Percentiles rank a stretch among this genome's conserved stretches.
phyloP scores from a whole-genome alignment of 2,797 vertebrate genomes.

The Epinephelus malabaricus region DNA sequence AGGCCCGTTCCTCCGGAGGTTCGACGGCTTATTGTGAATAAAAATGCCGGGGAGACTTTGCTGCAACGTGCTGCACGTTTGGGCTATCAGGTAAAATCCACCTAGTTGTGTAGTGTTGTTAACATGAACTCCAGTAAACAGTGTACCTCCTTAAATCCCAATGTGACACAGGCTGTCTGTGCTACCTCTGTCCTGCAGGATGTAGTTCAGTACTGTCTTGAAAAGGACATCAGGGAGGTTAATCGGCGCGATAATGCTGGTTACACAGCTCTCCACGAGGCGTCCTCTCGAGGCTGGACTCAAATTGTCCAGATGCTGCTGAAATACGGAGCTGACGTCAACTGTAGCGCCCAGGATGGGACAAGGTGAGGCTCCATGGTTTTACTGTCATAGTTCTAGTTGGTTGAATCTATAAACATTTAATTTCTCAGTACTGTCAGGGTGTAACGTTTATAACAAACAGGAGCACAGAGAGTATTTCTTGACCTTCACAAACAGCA shows the following conservation, averaged over 20 bases:
- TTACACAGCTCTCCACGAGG: slow-evolving; percentile 97
- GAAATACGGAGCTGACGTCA: slow-evolving; percentile 95
- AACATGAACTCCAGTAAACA: too few species aligned
- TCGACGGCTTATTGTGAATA: slow-evolving; percentile 97
- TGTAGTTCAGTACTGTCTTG: slow-evolving; percentile 96
- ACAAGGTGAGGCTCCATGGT: slow-evolving; percentile 88
- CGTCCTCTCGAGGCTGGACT: slow-evolving; percentile 95
- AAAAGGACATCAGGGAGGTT: slow-evolving; percentile 95
- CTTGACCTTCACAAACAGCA: not conserved
- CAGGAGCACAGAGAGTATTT: not conserved
- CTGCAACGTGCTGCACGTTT: slow-evolving; percentile 95
- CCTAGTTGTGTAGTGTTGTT: not conserved
- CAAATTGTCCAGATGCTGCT: slow-evolving; percentile 96
- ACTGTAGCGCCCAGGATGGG: slow-evolving; percentile 98
- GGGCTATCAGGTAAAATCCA: slow-evolving; percentile 92
- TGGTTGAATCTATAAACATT: not conserved
- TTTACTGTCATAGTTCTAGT: not conserved
- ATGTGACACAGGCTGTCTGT: slow-evolving; percentile 4
- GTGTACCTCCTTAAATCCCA: not conserved
- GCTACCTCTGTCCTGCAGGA: slow-evolving; percentile 84
- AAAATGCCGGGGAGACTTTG: slow-evolving; percentile 97
- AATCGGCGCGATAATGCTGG: slow-evolving; percentile 97
- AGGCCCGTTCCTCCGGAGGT: slow-evolving; percentile 93
- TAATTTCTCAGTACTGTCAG: not conserved
- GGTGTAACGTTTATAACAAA: not conserved